These are phyloP conservation scores for Serilophus lunatus DNA, from an alignment of 2,113 vertebrate genomes.

Conservation along the genomic window DNA sequence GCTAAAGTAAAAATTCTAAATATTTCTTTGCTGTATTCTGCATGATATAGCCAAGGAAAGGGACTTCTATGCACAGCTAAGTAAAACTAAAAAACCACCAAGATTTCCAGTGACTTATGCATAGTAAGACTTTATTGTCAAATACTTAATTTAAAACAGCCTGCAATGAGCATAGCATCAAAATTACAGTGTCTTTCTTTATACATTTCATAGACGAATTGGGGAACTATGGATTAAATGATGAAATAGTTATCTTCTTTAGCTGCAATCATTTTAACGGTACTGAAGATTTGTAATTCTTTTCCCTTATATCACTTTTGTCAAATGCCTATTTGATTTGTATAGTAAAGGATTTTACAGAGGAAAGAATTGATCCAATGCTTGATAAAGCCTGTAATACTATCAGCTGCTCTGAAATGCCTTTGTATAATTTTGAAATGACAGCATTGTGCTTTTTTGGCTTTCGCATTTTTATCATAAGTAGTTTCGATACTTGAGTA, in stretches of 20 bases:
- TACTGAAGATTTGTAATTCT: not conserved
- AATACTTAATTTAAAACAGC: not conserved
- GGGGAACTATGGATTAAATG: not conserved
- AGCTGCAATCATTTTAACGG: not conserved
- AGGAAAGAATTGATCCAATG: not conserved
- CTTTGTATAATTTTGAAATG: not conserved
- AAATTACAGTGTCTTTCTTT: not conserved
- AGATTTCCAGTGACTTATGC: not conserved
- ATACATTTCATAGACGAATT: not conserved
- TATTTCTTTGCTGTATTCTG: not conserved
- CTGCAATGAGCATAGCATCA: not conserved
- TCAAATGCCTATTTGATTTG: not conserved
- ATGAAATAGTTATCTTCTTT: not conserved
- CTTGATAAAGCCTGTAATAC: not conserved
- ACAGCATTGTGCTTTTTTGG: not conserved
- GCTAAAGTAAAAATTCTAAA: not conserved
- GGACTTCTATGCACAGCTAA: not conserved
- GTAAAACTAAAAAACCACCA: rapidly evolving
- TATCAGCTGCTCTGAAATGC: not conserved
- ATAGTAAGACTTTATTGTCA: not conserved
- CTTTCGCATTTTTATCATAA: not conserved
- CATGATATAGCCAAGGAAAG: not conserved
- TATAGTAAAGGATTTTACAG: not conserved
- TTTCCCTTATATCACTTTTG: not conserved
- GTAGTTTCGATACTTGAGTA: not conserved